Evolutionary conservation across 2,113 vertebrate species (phyloP).

Genomic region (Tiliqua scincoides): DNA sequence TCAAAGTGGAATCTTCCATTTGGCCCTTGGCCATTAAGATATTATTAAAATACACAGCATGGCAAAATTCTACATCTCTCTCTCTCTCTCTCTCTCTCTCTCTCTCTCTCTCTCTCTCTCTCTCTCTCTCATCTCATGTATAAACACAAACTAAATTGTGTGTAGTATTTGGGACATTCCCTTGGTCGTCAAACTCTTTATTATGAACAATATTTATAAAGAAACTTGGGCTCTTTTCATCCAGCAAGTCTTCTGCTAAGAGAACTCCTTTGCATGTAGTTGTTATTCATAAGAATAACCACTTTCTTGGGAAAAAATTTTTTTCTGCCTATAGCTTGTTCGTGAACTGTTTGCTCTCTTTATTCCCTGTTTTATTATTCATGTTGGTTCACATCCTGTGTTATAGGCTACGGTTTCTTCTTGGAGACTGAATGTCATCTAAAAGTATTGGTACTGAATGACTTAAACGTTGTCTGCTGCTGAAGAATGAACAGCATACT

Average conservation of each 20-base stretch:
- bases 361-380: slow-evolving; percentile 7
- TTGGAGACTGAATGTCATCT: background rate
- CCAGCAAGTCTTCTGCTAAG: background rate
- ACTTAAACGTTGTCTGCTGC: background rate
- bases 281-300: background rate
- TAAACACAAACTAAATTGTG: background rate
- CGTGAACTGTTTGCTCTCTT: slow-evolving; percentile 11
- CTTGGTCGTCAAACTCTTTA: background rate
- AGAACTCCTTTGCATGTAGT: background rate
- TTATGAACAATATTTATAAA: background rate
- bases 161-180: background rate
- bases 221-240: background rate
- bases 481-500: background rate
- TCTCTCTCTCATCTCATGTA: background rate
- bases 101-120: background rate
- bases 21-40: background rate
- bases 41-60: background rate
- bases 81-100: too few species aligned
- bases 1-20: background rate
- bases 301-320: background rate
- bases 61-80: background rate
- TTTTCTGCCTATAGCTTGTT: background rate
- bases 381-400: background rate
- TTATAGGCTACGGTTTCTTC: slow-evolving; percentile 1
- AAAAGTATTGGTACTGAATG: background rate